Percentiles rank a stretch among this genome's conserved stretches.
Conservation (phyloP, 2,797 vertebrate genomes). For the Alcedo quadribrachys region DNA sequence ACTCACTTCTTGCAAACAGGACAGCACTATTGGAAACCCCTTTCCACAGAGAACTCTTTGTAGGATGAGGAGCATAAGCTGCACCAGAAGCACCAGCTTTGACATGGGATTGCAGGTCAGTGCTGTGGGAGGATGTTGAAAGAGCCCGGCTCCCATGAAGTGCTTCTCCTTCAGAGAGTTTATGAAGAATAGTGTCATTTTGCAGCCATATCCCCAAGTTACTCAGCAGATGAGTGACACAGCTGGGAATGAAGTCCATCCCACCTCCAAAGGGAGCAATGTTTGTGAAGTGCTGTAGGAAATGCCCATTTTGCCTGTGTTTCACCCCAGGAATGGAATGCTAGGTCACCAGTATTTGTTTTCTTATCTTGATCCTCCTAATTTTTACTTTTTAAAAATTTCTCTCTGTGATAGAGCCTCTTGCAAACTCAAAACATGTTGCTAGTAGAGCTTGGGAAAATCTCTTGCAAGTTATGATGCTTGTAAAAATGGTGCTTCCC, state of each 20-base stretch:
- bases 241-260: conserved; percentile 13
- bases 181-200: background rate
- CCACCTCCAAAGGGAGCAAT: background rate
- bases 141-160: background rate
- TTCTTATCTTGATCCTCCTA: conserved; percentile 31
- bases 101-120: background rate
- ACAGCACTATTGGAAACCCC: background rate
- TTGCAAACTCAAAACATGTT: background rate
- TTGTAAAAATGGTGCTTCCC: conserved; percentile 9
- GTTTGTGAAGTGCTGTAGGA: conserved; percentile 2
- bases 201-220: background rate
- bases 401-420: background rate
- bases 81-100: conserved; percentile 56
- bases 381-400: conserved; percentile 39
- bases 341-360: conserved; percentile 43
- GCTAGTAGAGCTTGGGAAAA: background rate
- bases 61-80: background rate
- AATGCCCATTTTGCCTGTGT: background rate
- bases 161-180: background rate
- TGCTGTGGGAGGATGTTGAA: background rate
- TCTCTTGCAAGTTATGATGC: background rate
- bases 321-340: conserved; percentile 13
- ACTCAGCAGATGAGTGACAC: conserved; percentile 8
- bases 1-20: background rate
- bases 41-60: background rate